Percentiles rank a stretch among this genome's conserved stretches.
These are phyloP conservation scores for Peromyscus maniculatus DNA, from an alignment of 2,113 vertebrate genomes.

Conservation along the genomic window DNA sequence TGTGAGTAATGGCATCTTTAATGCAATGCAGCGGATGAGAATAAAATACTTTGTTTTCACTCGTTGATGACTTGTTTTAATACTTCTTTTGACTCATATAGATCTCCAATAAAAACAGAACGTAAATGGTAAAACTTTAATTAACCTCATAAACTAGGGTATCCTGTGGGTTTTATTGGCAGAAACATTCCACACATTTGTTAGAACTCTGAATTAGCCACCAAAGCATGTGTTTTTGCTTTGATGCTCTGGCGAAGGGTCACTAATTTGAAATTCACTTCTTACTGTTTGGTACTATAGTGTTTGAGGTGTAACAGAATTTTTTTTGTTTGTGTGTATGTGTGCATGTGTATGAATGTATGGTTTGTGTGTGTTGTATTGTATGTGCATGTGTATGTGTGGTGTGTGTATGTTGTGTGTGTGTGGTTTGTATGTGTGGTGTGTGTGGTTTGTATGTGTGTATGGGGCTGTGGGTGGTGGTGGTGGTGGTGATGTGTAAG, in stretches of 20 bases:
- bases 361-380: neutral
- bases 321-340: neutral
- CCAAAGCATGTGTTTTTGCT: neutral
- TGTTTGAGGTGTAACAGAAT: neutral
- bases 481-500: neutral
- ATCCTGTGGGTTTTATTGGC: conserved; percentile 54
- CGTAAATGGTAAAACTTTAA: conserved; percentile 64
- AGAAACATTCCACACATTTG: conserved; percentile 35
- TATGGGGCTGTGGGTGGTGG: neutral
- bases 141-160: conserved; percentile 59
- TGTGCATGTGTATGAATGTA: neutral
- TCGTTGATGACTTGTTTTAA: conserved; percentile 30
- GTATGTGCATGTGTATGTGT: neutral
- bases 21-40: neutral
- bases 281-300: neutral
- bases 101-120: conserved; percentile 59
- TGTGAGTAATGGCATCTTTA: neutral
- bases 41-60: conserved; percentile 37
- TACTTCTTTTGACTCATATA: conserved; percentile 13
- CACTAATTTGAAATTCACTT: conserved; percentile 5
- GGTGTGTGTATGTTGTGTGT: neutral
- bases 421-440: neutral
- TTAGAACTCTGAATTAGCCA: conserved; percentile 45
- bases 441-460: neutral
- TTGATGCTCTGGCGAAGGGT: neutral